Evolutionary conservation across 2,113 vertebrate species (phyloP), one percentile per base, ranked within the genome.

Genomic region (Xyrauchen texanus): DNA sequence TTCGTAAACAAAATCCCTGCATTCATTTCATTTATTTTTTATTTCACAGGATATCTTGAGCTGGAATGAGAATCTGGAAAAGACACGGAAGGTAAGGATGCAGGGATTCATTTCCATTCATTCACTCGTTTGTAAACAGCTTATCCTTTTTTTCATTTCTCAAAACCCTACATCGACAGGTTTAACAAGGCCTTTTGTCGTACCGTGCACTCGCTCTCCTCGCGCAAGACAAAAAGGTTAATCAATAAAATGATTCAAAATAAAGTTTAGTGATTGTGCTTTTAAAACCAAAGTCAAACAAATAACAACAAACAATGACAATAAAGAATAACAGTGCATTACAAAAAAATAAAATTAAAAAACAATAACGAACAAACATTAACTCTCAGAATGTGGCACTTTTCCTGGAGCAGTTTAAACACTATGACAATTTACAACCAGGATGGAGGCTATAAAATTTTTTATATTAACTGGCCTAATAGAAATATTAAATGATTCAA

Each of bases 201-300:
- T 93, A 96, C 95, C 90, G 87, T 66, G 69, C 55, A 47, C 94
- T 95, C 93, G 94, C 92, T 93, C 92, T 93, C 94, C 94, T 93
- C 94, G 94, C 93, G 91, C 93, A 95, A 94, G 94, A 97, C 95
- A 95, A 96, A 94, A 95, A 94, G 95, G 92, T 97, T 98, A 97
- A 97, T 96, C 96, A 94, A 96, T 96, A 98, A 93, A 96, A 98
- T 97, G 96, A 95, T 97, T 98, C 97, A 98, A 99, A 98, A 98
- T 95, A 98, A 98, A 98, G 95, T 99, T 96, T 98, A 98, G 95
- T 99, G 98, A 98, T 99, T 99, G 97, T 99, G 97, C 96, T 99
- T 99, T 99, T 98, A 97, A 98, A 98, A 98, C 95, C 95, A 98
- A 99, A 94, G 95, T 93, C 93, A 92, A 93, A 94, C 89, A 92